Percentiles rank a stretch among this genome's conserved stretches.
Evolutionary conservation across 2,113 vertebrate genomes (phyloP).

Genomic region (Uria lomvia): DNA sequence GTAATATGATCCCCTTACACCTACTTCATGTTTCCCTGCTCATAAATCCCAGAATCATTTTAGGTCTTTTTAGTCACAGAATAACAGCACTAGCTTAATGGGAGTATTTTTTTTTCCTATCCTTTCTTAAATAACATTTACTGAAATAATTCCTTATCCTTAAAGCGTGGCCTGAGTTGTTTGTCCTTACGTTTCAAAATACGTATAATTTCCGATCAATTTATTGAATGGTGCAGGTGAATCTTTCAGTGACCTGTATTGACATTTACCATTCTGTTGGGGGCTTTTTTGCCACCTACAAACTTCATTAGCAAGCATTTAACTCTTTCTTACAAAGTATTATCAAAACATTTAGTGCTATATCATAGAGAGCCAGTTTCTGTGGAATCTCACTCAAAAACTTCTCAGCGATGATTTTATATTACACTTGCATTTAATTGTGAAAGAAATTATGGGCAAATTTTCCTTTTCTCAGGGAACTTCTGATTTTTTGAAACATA

Average conservation of each 20-base stretch:
- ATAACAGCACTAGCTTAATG: neutral
- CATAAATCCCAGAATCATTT: neutral
- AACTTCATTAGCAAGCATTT: neutral
- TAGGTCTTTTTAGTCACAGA: neutral
- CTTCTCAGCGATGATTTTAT: neutral
- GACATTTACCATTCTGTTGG: neutral
- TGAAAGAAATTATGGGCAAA: neutral
- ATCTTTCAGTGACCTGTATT: neutral
- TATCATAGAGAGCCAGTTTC: rapidly evolving
- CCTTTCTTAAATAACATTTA: neutral
- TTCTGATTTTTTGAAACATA: neutral
- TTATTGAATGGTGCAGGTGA: neutral
- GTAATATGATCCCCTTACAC: neutral
- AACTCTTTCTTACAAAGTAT: neutral
- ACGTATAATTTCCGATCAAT: neutral
- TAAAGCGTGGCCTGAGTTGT: neutral
- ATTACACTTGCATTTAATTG: neutral
- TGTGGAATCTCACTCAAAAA: neutral
- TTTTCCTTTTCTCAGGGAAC: neutral
- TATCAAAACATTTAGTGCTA: neutral
- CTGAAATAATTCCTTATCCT: neutral
- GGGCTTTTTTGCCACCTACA: neutral
- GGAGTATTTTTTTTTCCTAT: neutral
- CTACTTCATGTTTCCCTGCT: neutral
- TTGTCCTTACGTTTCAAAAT: neutral